A percentile compares a stretch with the other conserved stretches of the same genome.
phyloP scores from a whole-genome alignment of 2,797 vertebrate genomes.

The Xiphorhynchus erythropygius region DNA sequence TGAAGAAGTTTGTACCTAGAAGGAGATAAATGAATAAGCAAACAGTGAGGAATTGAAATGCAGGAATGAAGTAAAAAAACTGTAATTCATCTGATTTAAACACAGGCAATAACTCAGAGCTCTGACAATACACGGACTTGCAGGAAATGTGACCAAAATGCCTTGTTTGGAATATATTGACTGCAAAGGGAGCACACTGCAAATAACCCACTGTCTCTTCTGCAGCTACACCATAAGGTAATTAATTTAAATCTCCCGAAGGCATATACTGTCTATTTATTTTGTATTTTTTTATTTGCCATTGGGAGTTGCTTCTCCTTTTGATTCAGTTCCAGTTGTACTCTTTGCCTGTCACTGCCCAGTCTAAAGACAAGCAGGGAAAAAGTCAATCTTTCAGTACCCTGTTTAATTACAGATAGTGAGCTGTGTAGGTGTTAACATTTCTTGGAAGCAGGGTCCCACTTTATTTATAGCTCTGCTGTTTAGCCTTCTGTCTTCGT shows the following conservation, averaged over 20 bases:
- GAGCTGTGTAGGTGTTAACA: not conserved
- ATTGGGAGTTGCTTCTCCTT: not conserved
- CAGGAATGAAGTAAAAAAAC: not conserved
- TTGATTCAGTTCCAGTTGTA: not conserved
- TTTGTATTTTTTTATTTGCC: not conserved
- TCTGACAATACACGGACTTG: not conserved
- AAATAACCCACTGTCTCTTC: not conserved
- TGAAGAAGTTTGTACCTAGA: not conserved
- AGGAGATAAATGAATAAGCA: not conserved
- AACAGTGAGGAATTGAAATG: not conserved
- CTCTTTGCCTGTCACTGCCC: not conserved
- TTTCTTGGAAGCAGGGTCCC: not conserved
- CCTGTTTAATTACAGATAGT: not conserved
- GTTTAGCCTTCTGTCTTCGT: not conserved
- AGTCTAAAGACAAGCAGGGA: not conserved
- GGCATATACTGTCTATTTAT: not conserved
- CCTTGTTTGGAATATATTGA: not conserved
- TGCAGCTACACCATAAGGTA: not conserved
- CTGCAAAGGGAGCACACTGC: not conserved
- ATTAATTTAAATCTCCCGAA: not conserved
- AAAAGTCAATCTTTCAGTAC: not conserved
- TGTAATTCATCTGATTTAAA: not conserved
- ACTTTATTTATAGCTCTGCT: conserved; percentile 28
- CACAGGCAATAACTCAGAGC: not conserved
- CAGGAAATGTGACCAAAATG: not conserved